Evolutionary conservation across 2,797 vertebrate species (phyloP), one percentile per base, ranked within the genome.

Genomic region (Emydoidea blandingii): DNA sequence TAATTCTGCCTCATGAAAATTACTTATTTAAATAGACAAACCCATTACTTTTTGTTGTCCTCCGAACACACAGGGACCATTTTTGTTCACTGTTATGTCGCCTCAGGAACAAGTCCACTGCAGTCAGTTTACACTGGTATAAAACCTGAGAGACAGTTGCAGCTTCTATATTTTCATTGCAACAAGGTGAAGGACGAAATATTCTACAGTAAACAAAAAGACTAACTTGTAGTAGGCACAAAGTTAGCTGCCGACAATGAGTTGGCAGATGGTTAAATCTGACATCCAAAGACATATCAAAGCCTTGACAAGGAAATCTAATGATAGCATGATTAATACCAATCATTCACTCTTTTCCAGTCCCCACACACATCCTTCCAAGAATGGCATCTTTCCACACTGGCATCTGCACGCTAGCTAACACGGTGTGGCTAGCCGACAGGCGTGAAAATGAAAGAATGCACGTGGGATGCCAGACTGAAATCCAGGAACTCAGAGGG

Each of bases 251-350:
- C 25, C 57, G 62, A 90, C 57, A 90, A 72, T 10, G 74, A 79
- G 44, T 3, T n/a, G 89, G 62, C 83, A 90, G 84, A 27, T 83
- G 59, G 54, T 91, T 89, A 86, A 87, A 56, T 74, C 81, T 56
- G 91, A 79, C 57, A 86, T 62, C 54, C 79, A 91, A 92, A 95
- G 84, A 87, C 50, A 50, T n/a, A 85, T 2, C 84, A 37, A 91
- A 92, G 44, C 7, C 80, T 93, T 79, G 65, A 57, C 57, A 50
- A 87, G 72, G 31, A 96, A 79, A 79, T 34, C 79, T 92, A 90
- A 90, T 78, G 95, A 91, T 53, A 87, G n/a, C n/a, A 50, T 85
- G 79, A 94, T 95, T 93, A 87, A 97, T 74, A 78, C 41, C 83
- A 94, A 34, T 50, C 2, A 0, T 91, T 57, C 52, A 5, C 6